Percentiles rank a stretch among this genome's conserved stretches.
These are phyloP conservation scores for Creontiades dilutus DNA, from an alignment of 2,888 invertebrate species.

Conservation along the genomic window DNA sequence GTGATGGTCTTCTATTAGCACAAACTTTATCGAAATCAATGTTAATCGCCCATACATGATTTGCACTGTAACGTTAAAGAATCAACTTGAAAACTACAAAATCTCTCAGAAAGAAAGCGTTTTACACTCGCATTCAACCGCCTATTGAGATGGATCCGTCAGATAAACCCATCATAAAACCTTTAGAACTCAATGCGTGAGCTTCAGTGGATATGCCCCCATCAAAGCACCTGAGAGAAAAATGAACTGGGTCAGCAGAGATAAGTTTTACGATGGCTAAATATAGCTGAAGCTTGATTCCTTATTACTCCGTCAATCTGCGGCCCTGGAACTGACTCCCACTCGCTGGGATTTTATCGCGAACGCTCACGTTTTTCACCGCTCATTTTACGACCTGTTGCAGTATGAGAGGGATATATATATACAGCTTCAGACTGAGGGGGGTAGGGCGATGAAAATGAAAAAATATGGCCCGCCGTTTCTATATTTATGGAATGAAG, in stretches of 20 bases:
- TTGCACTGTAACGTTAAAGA: too few relatives aligned
- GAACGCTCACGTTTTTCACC: constrained; percentile 9
- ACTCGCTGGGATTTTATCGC: constrained; percentile 7
- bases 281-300: constrained; percentile 12
- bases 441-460: neutral
- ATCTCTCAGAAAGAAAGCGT: too few relatives aligned
- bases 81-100: too few relatives aligned
- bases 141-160: neutral
- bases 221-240: constrained; percentile 7
- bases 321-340: neutral
- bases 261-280: constrained; percentile 32
- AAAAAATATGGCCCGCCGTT: neutral
- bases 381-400: constrained; percentile 23
- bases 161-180: neutral
- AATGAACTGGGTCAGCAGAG: constrained; percentile 30
- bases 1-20: too few relatives aligned
- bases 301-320: constrained; percentile 36
- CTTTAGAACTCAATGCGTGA: constrained; percentile 14
- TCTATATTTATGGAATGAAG: too few relatives aligned
- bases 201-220: neutral
- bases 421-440: neutral
- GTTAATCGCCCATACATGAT: too few relatives aligned
- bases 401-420: neutral
- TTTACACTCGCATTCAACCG: neutral
- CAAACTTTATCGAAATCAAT: too few relatives aligned